A percentile compares a stretch with the other conserved stretches of the same genome.
Conservation (phyloP, 2,888 invertebrate genomes). For the Athalia cordata region DNA sequence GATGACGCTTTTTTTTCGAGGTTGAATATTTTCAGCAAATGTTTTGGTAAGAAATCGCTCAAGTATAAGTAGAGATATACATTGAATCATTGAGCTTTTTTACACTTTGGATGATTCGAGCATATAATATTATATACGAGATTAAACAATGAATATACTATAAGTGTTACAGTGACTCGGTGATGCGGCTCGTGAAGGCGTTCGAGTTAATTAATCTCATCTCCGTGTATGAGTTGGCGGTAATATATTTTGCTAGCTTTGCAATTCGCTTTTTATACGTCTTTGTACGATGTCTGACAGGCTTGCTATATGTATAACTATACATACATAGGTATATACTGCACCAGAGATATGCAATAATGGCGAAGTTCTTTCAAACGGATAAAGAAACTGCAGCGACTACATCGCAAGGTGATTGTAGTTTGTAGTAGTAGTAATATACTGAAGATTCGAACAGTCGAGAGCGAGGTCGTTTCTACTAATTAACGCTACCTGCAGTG, state of each 20-base stretch:
- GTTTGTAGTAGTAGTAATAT: no score
- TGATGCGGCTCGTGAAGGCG: not conserved
- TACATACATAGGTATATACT: no score
- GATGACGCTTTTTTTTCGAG: not conserved
- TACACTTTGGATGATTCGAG: no score
- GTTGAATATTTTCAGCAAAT: not conserved
- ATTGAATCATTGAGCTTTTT: no score
- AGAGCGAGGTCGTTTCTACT: conserved; percentile 17
- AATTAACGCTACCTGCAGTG: conserved; percentile 15
- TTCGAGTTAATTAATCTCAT: conserved; percentile 8
- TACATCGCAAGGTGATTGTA: not conserved
- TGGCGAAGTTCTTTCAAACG: conserved; percentile 7
- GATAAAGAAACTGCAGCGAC: not conserved
- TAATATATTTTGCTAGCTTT: conserved; percentile 19
- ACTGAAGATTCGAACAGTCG: not conserved
- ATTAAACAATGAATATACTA: no score
- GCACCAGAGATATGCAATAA: not conserved
- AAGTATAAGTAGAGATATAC: no score
- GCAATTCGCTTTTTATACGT: not conserved
- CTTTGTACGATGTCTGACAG: not conserved
- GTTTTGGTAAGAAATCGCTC: no score
- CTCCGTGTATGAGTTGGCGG: not conserved
- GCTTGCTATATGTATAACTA: no score
- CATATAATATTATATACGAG: no score
- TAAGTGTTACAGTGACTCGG: not conserved